phyloP scores from a whole-genome alignment of 92 coral and sea anemone genomes.

The Siderastrea radians region DNA sequence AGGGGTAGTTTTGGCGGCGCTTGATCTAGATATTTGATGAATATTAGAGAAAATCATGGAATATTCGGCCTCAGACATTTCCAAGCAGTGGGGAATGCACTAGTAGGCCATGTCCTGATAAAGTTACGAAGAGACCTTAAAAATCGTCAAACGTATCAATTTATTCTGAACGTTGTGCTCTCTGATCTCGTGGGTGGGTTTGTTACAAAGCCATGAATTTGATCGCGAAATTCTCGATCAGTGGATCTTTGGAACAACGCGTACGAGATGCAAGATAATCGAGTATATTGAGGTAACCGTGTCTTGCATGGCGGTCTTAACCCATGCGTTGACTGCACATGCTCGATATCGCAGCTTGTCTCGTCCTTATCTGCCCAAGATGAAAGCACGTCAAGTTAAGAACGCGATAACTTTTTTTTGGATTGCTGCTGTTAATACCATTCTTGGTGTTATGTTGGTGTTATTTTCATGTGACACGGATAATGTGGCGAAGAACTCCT shows the following conservation, averaged over 20 bases:
- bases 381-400: slow-evolving; percentile 50
- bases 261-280: slow-evolving; percentile 69
- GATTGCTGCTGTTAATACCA: slow-evolving; percentile 64
- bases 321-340: slow-evolving; percentile 75
- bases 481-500: slow-evolving; percentile 53
- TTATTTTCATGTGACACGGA: slow-evolving; percentile 56
- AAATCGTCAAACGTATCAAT: slow-evolving; percentile 50
- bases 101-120: neutral
- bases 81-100: slow-evolving; percentile 21
- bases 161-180: slow-evolving; percentile 32
- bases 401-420: slow-evolving; percentile 67
- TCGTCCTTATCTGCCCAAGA: slow-evolving; percentile 65
- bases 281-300: slow-evolving; percentile 75
- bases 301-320: slow-evolving; percentile 63
- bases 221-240: slow-evolving; percentile 48
- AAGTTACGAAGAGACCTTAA: slow-evolving; percentile 14
- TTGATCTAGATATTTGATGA: neutral
- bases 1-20: too few species aligned
- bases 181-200: slow-evolving; percentile 61
- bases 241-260: slow-evolving; percentile 69
- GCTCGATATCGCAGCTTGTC: slow-evolving; percentile 80
- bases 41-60: neutral
- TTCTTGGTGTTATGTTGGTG: slow-evolving; percentile 67
- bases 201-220: slow-evolving; percentile 63
- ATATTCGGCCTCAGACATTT: neutral